These are phyloP conservation scores for Gadus chalcogrammus DNA, from an alignment of 2,113 vertebrate genomes.

Conservation along the genomic window DNA sequence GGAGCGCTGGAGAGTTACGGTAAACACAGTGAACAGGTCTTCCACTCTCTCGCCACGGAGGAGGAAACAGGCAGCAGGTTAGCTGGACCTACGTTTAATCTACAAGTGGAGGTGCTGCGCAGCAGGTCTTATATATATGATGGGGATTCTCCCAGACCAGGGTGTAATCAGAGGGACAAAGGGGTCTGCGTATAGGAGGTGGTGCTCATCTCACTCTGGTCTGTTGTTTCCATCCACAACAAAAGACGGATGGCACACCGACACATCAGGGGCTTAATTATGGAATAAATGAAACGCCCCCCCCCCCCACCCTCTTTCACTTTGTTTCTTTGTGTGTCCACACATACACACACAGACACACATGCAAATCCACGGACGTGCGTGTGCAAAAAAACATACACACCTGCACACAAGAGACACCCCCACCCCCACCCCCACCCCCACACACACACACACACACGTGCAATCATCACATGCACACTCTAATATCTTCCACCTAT, in stretches of 20 bases:
- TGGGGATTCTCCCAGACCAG: too few relatives aligned
- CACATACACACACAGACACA: not conserved
- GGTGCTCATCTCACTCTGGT: constrained; percentile 10
- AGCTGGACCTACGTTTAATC: too few relatives aligned
- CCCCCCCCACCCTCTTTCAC: too few relatives aligned
- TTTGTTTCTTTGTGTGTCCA: too few relatives aligned
- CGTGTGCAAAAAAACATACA: constrained; percentile 5
- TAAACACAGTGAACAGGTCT: too few relatives aligned
- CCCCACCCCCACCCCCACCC: not conserved
- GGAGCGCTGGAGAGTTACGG: too few relatives aligned
- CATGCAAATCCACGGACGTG: not conserved
- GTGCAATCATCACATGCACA: not conserved
- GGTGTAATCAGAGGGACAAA: not conserved
- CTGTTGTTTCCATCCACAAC: constrained; percentile 25
- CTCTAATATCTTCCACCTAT: constrained; percentile 24
- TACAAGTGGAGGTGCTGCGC: too few relatives aligned
- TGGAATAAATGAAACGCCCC: constrained; percentile 29
- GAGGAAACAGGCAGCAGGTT: too few relatives aligned
- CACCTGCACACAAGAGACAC: not conserved
- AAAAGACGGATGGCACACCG: constrained; percentile 49
- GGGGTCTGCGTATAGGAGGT: not conserved
- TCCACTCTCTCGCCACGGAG: too few relatives aligned
- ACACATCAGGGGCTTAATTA: constrained; percentile 49
- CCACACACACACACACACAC: constrained; percentile 17
- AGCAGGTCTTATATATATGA: too few relatives aligned